Conservation (phyloP, 2,113 vertebrate species). For the Calyptommatus sinebrachiatus region DNA sequence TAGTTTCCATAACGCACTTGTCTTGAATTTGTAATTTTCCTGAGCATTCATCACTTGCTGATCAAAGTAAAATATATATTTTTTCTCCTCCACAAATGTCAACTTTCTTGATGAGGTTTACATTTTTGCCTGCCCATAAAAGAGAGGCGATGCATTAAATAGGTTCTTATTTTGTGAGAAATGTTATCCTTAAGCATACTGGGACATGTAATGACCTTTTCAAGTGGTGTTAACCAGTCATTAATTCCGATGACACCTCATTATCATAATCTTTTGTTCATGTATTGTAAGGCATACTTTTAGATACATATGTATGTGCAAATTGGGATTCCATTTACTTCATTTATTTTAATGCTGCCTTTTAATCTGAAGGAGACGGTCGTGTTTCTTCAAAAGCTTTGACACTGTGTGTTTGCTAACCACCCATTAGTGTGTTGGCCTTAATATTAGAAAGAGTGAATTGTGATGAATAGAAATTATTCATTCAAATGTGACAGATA, state of each 20-base stretch:
- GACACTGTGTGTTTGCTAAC: slow-evolving; percentile 38
- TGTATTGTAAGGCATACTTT: slow-evolving; percentile 49
- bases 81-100: neutral
- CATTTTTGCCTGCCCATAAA: slow-evolving; percentile 53
- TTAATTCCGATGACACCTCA: slow-evolving; percentile 70
- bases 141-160: slow-evolving; percentile 53
- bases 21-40: neutral
- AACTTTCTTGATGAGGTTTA: slow-evolving; percentile 27
- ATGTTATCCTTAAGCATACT: slow-evolving; percentile 54
- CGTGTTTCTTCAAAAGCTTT: slow-evolving; percentile 43
- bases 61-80: slow-evolving; percentile 3
- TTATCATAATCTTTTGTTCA: slow-evolving; percentile 64
- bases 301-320: slow-evolving; percentile 64
- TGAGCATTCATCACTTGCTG: neutral
- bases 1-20: neutral
- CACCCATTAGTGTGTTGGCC: slow-evolving; percentile 32
- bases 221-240: slow-evolving; percentile 60
- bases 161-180: slow-evolving; percentile 48
- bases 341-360: slow-evolving; percentile 65
- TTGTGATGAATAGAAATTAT: slow-evolving; percentile 21
- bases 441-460: slow-evolving; percentile 33
- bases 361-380: slow-evolving; percentile 61
- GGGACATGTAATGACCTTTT: slow-evolving; percentile 63
- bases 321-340: slow-evolving; percentile 60
- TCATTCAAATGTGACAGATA: slow-evolving; percentile 9